Base-by-base conservation (phyloP, 1,140 invertebrate species). In the Brachionus calyciflorus region DNA sequence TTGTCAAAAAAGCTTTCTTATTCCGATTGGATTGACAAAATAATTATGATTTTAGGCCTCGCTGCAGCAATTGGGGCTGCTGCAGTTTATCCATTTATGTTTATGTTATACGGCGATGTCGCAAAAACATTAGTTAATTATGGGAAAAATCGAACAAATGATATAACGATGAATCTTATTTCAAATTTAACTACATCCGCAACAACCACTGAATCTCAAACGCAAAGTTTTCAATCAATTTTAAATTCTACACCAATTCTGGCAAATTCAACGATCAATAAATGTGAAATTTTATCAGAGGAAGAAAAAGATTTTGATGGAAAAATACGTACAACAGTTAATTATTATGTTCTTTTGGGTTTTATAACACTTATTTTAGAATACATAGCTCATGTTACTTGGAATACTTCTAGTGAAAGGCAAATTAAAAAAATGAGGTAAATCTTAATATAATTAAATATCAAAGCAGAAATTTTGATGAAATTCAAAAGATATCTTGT, bases 51-150 rank as follows among this genome's bases (percentile, higher is more conserved):
- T 6, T 21, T 73, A 28, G 69, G 69, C 14, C 5, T 51, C 7
- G 19, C n/a, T 3, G 51, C 69, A 21, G 69, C 69, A 17, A 4
- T 73, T 9, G 44, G 44, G 4, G 28, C 69, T 3, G 69, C 46
- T 51, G 48, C 14, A 24, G 51, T 73, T 26, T 73, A 73, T 73
- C 69, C 69, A 73, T 73, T 73, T 9, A 73, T 73, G 69, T 73
- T 73, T 51, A 12, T 53, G 4, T 24, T 51, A 37, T 73, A 73
- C 51, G 69, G 69, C 12, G 30, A 55, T 41, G 51, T 73, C 28
- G 69, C 51, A 10, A 41, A 51, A 37, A 73, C 69, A 40, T 73
- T 51, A 37, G 51, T 73, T 0, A 41, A 73, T 30, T 73, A 51
- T 28, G 46, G 30, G n/a, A 73, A 46, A 14, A 37, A 26, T 10